Base-by-base conservation (phyloP, 2,888 invertebrate species). In the Lissocephala sabroskyi region DNA sequence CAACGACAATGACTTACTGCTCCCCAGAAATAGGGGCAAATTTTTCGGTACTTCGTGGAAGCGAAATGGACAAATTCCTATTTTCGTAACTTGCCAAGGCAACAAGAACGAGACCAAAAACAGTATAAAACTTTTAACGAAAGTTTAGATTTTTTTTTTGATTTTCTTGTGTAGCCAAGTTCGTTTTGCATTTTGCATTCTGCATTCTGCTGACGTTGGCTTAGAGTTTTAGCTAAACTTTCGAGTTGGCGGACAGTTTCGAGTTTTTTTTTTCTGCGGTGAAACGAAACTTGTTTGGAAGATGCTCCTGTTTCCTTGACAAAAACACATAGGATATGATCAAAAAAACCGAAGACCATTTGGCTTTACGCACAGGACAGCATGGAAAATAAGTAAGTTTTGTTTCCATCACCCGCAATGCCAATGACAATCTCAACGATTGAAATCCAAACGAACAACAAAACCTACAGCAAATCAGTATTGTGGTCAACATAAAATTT, bases 191-290 rank as follows among this genome's bases (percentile, higher is more conserved):
- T 54, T 52, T 52, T 26, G 41, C 32, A 41, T 28, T n/a, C n/a
- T n/a, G n/a, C n/a, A n/a, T n/a, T 29, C n/a, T 39, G 55, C 48
- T 61, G 56, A 54, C 48, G 49, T 50, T 41, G 41, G 32, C 51
- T 42, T 49, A 48, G 50, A 75, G 62, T 58, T 76, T 23, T 43
- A 33, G 41, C 44, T 28, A 32, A 68, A 76, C 53, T 64, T 60
- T 35, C 4, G 32, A 50, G 49, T 44, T 48, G 43, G 41, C 45
- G 52, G 59, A 76, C 59, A 71, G 49, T 58, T 75, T 44, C 23
- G 10, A 49, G 54, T 44, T 54, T 54, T n/a, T n/a, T n/a, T n/a
- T n/a, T n/a, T n/a, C n/a, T 49, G 56, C 41, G 64, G 49, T 47
- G 40, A 42, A 37, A 48, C 42, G 49, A 70, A 56, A 57, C 54